Conservation (phyloP, 2,888 invertebrate genomes). For the Xanthia togata region DNA sequence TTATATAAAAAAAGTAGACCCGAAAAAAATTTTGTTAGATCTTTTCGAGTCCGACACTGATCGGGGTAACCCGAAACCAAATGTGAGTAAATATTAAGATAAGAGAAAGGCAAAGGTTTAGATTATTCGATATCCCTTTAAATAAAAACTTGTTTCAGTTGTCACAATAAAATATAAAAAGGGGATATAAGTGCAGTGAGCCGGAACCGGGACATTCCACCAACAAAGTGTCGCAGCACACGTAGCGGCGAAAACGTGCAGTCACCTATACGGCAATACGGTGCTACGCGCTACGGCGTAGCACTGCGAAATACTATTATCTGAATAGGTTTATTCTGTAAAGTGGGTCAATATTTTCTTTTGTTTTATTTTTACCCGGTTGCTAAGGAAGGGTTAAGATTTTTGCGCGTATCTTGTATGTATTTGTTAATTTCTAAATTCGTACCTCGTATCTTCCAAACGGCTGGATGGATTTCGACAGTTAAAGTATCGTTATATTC, state of each 20-base stretch:
- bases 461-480: no score
- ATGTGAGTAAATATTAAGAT: background rate
- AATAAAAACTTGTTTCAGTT: conserved; percentile 3
- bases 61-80: background rate
- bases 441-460: no score
- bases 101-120: background rate
- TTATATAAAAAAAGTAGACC: no score
- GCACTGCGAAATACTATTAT: conserved; percentile 63
- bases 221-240: conserved; percentile 64
- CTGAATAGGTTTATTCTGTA: conserved; percentile 51
- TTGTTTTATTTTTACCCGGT: conserved; percentile 17
- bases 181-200: conserved; percentile 58
- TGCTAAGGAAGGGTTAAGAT: no score
- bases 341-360: conserved; percentile 26
- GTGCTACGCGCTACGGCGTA: conserved; percentile 40
- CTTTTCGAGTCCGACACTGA: background rate
- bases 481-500: no score
- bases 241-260: conserved; percentile 55
- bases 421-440: no score
- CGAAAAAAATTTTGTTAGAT: no score
- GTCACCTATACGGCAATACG: conserved; percentile 43
- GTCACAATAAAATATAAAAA: conserved; percentile 54
- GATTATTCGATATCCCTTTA: background rate
- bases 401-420: no score
- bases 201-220: conserved; percentile 65